Evolutionary conservation across 2,888 invertebrate genomes (phyloP).

Genomic region (Pherbina coryleti): DNA sequence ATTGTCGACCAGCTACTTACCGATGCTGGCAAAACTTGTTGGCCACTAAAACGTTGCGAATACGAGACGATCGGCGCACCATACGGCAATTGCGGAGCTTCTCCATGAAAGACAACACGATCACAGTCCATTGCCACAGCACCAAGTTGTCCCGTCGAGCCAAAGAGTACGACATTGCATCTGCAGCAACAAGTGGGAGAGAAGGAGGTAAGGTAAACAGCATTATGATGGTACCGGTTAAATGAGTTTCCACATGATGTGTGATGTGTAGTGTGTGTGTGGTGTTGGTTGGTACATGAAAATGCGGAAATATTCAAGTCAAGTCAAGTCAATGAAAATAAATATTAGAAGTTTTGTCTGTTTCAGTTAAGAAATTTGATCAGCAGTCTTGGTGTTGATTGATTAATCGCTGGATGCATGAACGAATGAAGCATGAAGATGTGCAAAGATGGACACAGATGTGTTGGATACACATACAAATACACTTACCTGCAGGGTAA

Average conservation of each 20-base stretch:
- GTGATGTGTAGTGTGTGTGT: background rate
- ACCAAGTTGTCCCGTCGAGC: constrained; percentile 70
- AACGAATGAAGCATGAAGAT: background rate
- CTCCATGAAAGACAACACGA: constrained; percentile 82
- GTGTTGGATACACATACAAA: background rate
- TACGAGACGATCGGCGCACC: constrained; percentile 85
- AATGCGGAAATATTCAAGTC: constrained; percentile 22
- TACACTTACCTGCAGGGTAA: constrained; percentile 77
- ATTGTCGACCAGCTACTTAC: constrained; percentile 65
- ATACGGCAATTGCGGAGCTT: constrained; percentile 81
- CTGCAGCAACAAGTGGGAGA: constrained; percentile 63
- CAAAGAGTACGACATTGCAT: constrained; percentile 71
- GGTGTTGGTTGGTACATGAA: background rate
- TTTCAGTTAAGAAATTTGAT: constrained; percentile 17
- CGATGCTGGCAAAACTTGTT: constrained; percentile 84
- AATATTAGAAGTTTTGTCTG: constrained; percentile 33
- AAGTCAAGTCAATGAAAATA: constrained; percentile 14
- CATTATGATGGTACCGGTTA: constrained; percentile 22
- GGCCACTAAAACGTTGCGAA: constrained; percentile 83
- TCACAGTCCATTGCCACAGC: constrained; percentile 86
- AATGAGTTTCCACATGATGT: constrained; percentile 14
- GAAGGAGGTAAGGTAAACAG: background rate
- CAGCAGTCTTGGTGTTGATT: background rate
- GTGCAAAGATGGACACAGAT: background rate
- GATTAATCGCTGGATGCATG: constrained; percentile 16